Evolutionary conservation across 1,140 invertebrate genomes (phyloP).

Genomic region (Asobara japonica): DNA sequence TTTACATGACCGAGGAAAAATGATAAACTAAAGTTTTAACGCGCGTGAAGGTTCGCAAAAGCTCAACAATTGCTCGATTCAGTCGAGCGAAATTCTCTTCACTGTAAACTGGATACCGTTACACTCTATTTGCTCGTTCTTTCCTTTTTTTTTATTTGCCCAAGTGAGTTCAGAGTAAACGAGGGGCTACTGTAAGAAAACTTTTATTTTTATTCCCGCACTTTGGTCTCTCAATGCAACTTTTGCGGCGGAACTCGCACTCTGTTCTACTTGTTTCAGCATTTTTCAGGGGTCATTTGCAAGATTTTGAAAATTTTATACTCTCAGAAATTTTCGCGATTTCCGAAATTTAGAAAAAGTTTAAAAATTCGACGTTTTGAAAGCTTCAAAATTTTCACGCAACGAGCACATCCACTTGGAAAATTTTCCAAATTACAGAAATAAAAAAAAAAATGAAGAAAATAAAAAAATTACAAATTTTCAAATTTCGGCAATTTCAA

Average conservation of each 20-base stretch:
- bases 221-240: background rate
- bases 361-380: too few species aligned
- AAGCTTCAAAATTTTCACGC: too few species aligned
- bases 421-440: too few species aligned
- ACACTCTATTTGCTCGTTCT: background rate
- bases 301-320: background rate
- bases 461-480: too few species aligned
- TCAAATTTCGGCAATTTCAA: too few species aligned
- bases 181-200: background rate
- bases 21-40: conserved; percentile 1
- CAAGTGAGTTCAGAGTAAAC: background rate
- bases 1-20: too few species aligned
- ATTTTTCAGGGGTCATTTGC: background rate
- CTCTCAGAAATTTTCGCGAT: background rate
- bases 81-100: background rate
- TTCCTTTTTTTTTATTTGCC: background rate
- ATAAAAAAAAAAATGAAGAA: too few species aligned
- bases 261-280: background rate
- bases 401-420: too few species aligned
- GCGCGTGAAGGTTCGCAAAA: background rate
- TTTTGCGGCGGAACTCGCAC: background rate
- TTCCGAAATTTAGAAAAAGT: too few species aligned
- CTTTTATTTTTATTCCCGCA: background rate
- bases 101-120: conserved; percentile 1
- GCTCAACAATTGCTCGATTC: background rate